Evolutionary conservation across 2,113 vertebrate species (phyloP), one percentile per base, ranked within the genome.

Genomic region (Thamnophis sirtalis): DNA sequence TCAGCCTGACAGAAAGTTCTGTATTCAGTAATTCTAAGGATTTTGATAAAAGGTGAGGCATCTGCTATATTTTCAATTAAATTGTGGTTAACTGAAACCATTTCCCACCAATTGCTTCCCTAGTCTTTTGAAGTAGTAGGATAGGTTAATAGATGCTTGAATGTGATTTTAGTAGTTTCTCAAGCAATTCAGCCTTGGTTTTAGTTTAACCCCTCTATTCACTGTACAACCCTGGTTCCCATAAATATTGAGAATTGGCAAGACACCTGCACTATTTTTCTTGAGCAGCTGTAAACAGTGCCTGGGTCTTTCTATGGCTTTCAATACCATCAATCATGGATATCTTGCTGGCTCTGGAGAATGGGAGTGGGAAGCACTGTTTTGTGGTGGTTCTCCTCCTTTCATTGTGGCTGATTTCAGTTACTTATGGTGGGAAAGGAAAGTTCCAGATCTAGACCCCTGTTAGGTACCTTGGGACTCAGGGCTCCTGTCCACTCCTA

Each of bases 241-340:
- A 92, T 91, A 56, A n/a, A 38, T 92, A 60, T 38, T 2, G 86
- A 11, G 85, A 15, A 84, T 50, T 51, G 90, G 15, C 88, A 92
- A 43, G 93, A 89, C 89, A 93, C 92, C 93, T 96, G 89, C 94
- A 94, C 95, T 95, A 93, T 90, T 87, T 96, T 26, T 93, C 94
- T 88, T 91, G 89, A 96, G 95, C 94, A 95, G 94, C 94, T 95
- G 91, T 90, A 94, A 88, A 51, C 2, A 0, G 17, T 94, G 80
- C 73, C 93, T 94, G 88, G 89, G 54, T 95, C 10, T 92, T 96
- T 13, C 94, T 93, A 92, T 94, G 92, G 53, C 84, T 95, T 89
- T 93, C 89, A 87, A 90, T 38, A 4, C 33, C 93, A 89, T 87
- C 94, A 68, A n/a, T n/a, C 13, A n/a, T n/a, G 28, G 28, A n/a